Conservation (phyloP, 2,888 invertebrate species). For the Apamea crenata region DNA sequence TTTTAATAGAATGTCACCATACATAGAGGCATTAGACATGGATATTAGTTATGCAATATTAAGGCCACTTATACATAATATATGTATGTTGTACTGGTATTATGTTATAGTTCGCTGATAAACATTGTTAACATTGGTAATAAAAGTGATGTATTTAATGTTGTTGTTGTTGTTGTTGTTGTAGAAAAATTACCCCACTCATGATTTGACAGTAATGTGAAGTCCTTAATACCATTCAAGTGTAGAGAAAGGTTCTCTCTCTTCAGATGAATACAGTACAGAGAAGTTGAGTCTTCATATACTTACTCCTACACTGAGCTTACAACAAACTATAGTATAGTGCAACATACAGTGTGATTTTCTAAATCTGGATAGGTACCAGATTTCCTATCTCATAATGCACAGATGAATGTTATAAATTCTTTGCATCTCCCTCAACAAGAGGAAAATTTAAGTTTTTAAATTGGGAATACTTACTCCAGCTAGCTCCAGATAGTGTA, state of each 20-base stretch:
- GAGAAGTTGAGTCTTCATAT: neutral
- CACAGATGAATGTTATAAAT: neutral
- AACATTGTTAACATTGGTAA: neutral
- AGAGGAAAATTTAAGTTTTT: neutral
- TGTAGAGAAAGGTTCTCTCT: neutral
- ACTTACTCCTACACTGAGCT: neutral
- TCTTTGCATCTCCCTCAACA: neutral
- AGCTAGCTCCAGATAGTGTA: constrained; percentile 93
- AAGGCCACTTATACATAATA: neutral
- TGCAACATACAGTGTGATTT: neutral
- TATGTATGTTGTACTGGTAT: neutral
- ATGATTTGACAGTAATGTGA: neutral
- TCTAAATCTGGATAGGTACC: neutral
- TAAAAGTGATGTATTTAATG: neutral
- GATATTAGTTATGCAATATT: constrained; percentile 29
- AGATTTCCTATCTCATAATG: neutral
- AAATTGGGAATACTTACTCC: constrained; percentile 90
- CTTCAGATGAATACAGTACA: neutral
- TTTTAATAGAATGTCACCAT: constrained; percentile 4
- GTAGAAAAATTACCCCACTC: neutral
- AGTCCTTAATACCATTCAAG: neutral
- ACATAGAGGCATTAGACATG: constrained; percentile 16
- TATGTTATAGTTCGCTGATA: constrained; percentile 1
- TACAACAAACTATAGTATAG: neutral
- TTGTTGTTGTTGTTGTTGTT: too few species aligned